Evolutionary conservation across 2,888 invertebrate genomes (phyloP).

Genomic region (Nymphalis c-album): DNA sequence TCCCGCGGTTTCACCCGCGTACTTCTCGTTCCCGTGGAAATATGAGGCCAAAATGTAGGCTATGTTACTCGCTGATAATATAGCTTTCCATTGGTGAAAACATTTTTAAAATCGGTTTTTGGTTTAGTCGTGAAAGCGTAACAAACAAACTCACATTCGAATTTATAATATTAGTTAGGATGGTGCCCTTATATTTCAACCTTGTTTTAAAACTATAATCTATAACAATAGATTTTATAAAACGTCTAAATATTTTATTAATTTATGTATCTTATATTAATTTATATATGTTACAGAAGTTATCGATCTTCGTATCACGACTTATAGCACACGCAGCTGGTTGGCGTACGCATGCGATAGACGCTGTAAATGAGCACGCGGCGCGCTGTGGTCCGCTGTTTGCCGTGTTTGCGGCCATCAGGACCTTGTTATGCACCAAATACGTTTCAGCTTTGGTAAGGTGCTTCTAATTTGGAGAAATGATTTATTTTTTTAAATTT

Average conservation of each 20-base stretch:
- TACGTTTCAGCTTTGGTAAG: constrained; percentile 85
- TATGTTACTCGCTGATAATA: no score
- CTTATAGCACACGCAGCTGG: constrained; percentile 85
- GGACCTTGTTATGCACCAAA: constrained; percentile 83
- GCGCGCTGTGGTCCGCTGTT: constrained; percentile 88
- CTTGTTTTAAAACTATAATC: not conserved
- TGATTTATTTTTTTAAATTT: no score
- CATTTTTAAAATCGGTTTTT: no score
- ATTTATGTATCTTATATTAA: no score
- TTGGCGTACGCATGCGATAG: constrained; percentile 84
- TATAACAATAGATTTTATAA: not conserved
- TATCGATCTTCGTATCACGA: constrained; percentile 80
- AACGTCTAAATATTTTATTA: not conserved
- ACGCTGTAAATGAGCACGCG: constrained; percentile 83
- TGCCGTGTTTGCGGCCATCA: constrained; percentile 84
- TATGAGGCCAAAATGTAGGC: no score
- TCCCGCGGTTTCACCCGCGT: no score
- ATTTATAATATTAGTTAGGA: no score
- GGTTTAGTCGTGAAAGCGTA: no score
- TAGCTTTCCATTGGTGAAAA: no score
- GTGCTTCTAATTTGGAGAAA: not conserved
- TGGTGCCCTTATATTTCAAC: no score
- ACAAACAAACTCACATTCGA: no score
- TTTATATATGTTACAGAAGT: constrained; percentile 68
- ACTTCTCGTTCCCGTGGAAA: no score